Evolutionary conservation across 1,140 invertebrate genomes (phyloP).

Genomic region (Drosophila oshimai): DNA sequence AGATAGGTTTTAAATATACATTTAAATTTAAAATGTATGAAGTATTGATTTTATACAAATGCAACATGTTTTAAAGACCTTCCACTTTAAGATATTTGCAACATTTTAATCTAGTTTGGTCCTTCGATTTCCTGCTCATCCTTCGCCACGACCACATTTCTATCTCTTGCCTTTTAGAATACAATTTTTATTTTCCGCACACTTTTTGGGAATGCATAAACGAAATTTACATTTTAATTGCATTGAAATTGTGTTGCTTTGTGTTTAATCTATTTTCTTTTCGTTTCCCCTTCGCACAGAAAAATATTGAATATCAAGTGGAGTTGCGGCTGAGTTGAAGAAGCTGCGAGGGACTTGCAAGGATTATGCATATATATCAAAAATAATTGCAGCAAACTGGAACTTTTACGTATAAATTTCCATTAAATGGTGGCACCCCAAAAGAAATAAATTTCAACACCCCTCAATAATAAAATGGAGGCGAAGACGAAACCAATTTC

Average conservation of each 20-base stretch:
- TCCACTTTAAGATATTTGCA: too few species aligned
- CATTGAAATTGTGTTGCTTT: constrained; percentile 66
- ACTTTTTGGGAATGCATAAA: constrained; percentile 56
- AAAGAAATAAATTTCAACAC: constrained; percentile 76
- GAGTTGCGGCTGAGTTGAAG: constrained; percentile 6
- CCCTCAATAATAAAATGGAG: constrained; percentile 41
- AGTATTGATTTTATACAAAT: too few species aligned
- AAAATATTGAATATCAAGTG: constrained; percentile 76
- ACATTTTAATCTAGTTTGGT: background rate
- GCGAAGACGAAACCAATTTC: constrained; percentile 59
- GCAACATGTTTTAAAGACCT: too few species aligned
- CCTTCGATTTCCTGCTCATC: background rate
- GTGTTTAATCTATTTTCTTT: constrained; percentile 66
- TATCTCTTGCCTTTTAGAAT: background rate
- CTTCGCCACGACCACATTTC: background rate
- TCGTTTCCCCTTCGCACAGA: constrained; percentile 29
- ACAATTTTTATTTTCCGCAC: background rate
- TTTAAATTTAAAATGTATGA: too few species aligned
- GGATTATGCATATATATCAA: constrained; percentile 53
- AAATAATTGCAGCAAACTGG: constrained; percentile 60
- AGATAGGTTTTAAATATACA: too few species aligned
- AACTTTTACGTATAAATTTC: constrained; percentile 71
- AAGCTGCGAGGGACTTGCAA: constrained; percentile 10
- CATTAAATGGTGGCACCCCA: constrained; percentile 60
- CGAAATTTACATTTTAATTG: constrained; percentile 79